A percentile compares a stretch with the other conserved stretches of the same genome.
Evolutionary conservation across 2,113 vertebrate species (phyloP).

Genomic region (Cercocebus atys): DNA sequence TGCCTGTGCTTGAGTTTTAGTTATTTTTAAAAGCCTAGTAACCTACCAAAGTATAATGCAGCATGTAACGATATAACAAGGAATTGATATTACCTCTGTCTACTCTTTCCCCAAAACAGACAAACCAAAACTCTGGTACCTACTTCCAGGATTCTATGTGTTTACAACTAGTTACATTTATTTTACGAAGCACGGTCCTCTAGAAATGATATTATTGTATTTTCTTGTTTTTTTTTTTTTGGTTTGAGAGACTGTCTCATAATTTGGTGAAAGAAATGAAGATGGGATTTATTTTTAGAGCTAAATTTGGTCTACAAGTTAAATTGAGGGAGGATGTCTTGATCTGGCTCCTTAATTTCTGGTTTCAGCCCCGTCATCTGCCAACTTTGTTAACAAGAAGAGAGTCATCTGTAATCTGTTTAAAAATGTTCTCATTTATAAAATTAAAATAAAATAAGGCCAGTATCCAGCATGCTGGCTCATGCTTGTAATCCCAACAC

Average conservation of each 20-base stretch:
- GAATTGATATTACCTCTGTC: background rate
- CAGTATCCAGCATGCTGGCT: too few relatives aligned
- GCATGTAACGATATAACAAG: background rate
- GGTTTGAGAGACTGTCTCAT: background rate
- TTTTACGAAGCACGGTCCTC: background rate
- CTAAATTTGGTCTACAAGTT: conserved; percentile 7
- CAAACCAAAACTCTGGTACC: background rate
- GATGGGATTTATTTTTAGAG: background rate
- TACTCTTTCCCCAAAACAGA: background rate
- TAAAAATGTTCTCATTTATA: conserved; percentile 6
- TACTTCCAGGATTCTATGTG: background rate
- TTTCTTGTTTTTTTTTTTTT: background rate
- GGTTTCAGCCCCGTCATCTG: background rate
- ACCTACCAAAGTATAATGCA: background rate
- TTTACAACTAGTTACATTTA: background rate
- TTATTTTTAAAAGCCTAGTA: background rate
- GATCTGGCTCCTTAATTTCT: background rate
- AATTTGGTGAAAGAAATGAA: background rate
- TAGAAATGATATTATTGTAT: background rate
- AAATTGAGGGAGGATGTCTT: background rate
- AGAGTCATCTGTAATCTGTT: background rate
- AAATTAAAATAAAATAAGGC: background rate
- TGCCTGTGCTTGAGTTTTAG: background rate
- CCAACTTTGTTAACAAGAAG: background rate
- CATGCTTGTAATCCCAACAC: too few relatives aligned